Percentiles rank a stretch among this genome's conserved stretches.
Evolutionary conservation across 1,140 invertebrate genomes (phyloP).

Genomic region (Onthophagus taurus): DNA sequence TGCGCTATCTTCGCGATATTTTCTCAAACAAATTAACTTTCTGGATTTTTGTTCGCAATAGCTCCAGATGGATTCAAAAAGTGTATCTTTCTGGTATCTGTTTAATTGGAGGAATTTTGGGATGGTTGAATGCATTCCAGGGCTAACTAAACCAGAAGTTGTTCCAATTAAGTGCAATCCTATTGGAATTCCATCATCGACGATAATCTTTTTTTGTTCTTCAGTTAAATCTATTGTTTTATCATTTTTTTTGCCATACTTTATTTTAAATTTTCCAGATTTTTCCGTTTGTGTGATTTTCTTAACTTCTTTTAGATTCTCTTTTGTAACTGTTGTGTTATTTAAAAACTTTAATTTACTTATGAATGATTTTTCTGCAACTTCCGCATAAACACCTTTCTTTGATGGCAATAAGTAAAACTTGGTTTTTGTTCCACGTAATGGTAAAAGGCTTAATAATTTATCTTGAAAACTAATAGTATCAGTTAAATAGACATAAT

Average conservation of each 20-base stretch:
- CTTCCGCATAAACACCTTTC: too few species aligned
- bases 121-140: not conserved
- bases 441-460: not conserved
- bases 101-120: not conserved
- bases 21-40: not conserved
- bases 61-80: not conserved
- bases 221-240: not conserved
- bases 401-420: too few species aligned
- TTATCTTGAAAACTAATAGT: not conserved
- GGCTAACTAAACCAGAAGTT: not conserved
- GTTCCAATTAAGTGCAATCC: not conserved
- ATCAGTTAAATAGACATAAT: not conserved
- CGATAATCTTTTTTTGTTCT: not conserved
- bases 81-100: not conserved
- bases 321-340: not conserved
- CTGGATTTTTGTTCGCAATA: not conserved
- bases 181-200: not conserved
- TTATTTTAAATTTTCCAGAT: not conserved
- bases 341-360: not conserved
- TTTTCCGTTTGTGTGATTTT: not conserved
- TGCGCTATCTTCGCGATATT: not conserved
- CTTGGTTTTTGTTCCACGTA: too few species aligned
- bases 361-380: not conserved
- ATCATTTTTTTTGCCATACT: not conserved
- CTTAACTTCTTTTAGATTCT: not conserved